These are phyloP conservation scores for Girardinichthys multiradiatus DNA, from an alignment of 2,113 vertebrate species.

Conservation along the genomic window DNA sequence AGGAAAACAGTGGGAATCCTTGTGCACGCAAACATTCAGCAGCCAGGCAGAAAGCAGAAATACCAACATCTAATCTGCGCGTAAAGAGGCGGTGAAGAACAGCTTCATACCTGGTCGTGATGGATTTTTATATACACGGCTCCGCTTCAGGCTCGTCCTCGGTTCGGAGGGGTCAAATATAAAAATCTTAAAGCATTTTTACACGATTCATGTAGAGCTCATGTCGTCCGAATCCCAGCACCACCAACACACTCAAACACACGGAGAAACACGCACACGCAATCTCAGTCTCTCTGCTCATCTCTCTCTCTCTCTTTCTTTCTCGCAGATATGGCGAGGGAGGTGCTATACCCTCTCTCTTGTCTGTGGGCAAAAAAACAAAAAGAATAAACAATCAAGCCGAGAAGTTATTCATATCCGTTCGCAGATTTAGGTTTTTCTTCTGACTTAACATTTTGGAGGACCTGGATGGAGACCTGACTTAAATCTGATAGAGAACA, in stretches of 20 bases:
- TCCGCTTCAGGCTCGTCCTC: slow-evolving; percentile 72
- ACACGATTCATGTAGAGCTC: slow-evolving; percentile 76
- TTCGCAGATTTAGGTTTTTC: background rate
- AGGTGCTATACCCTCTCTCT: slow-evolving; percentile 72
- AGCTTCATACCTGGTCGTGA: slow-evolving; percentile 71
- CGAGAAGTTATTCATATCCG: background rate
- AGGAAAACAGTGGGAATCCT: slow-evolving; percentile 3
- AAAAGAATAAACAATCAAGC: background rate
- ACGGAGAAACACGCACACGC: slow-evolving; percentile 32
- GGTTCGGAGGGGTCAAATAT: slow-evolving; percentile 57
- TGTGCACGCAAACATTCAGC: slow-evolving; percentile 24
- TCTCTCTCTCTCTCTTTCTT: slow-evolving; percentile 37
- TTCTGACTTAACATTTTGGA: background rate
- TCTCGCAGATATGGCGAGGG: slow-evolving; percentile 73
- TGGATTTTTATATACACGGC: slow-evolving; percentile 15
- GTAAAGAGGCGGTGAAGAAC: slow-evolving; percentile 20
- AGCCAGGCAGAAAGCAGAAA: slow-evolving; percentile 29
- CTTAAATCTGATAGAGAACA: background rate
- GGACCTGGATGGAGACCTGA: background rate
- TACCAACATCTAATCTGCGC: slow-evolving; percentile 46
- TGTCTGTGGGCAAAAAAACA: slow-evolving; percentile 12
- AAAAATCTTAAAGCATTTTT: slow-evolving; percentile 78
- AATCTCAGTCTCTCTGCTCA: slow-evolving; percentile 27
- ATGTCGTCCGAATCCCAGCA: slow-evolving; percentile 73
- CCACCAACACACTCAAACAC: slow-evolving; percentile 54